These are phyloP conservation scores for Leptodirus hochenwartii DNA, from an alignment of 2,888 invertebrate genomes.

Conservation along the genomic window DNA sequence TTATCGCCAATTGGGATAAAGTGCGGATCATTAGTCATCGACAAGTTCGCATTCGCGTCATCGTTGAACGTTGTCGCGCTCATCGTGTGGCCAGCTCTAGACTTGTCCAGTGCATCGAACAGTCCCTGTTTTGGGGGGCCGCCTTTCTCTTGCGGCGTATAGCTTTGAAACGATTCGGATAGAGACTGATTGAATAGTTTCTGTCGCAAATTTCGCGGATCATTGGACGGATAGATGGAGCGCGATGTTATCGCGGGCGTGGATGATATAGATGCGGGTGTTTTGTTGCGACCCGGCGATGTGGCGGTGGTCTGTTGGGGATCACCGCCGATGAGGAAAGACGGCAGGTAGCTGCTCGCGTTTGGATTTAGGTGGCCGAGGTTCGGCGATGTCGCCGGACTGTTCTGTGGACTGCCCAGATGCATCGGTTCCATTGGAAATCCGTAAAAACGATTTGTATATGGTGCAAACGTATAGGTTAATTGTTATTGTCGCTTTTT, in stretches of 20 bases:
- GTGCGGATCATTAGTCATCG: too few relatives aligned
- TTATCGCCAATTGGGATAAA: too few relatives aligned
- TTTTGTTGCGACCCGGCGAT: constrained; percentile 22
- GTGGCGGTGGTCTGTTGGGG: constrained; percentile 28
- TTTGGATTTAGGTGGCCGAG: too few relatives aligned
- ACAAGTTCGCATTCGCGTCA: too few relatives aligned
- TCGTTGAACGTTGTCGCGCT: not conserved
- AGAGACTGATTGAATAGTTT: constrained; percentile 16
- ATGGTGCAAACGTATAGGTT: too few relatives aligned
- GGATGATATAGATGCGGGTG: constrained; percentile 9
- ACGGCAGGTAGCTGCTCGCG: constrained; percentile 61
- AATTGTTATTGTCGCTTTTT: too few relatives aligned
- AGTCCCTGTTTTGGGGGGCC: constrained; percentile 53
- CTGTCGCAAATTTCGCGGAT: constrained; percentile 21
- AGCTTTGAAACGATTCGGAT: constrained; percentile 5
- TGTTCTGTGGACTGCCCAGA: constrained; percentile 58
- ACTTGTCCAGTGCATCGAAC: constrained; percentile 45
- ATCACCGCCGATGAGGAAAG: constrained; percentile 63
- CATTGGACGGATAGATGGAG: too few relatives aligned
- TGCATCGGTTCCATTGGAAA: constrained; percentile 86
- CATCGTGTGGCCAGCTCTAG: not conserved
- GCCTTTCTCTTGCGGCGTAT: constrained; percentile 29
- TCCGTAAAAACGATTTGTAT: too few relatives aligned
- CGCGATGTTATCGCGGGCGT: constrained; percentile 12
- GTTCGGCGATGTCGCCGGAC: constrained; percentile 45